phyloP scores from a whole-genome alignment of 2,888 invertebrate species.

The Blastobasis adustella region DNA sequence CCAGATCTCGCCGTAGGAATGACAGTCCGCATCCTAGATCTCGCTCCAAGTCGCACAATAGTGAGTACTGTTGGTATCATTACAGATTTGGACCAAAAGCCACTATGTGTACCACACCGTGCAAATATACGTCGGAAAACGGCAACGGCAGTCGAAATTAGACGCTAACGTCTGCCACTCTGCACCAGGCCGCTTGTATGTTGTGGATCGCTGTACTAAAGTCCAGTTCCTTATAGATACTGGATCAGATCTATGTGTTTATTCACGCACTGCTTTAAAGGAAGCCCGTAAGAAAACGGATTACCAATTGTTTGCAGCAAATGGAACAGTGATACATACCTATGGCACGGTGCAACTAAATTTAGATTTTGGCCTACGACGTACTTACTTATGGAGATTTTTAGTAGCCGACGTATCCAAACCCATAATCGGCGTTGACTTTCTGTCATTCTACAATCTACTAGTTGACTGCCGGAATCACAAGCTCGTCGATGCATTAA shows the following conservation, averaged over 20 bases:
- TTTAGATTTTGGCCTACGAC: constrained; percentile 1
- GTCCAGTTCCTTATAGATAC: neutral
- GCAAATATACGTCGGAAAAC: constrained; percentile 7
- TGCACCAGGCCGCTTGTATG: constrained; percentile 3
- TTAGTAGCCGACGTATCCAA: constrained; percentile 12
- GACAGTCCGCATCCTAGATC: neutral
- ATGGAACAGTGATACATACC: neutral
- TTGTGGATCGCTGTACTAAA: constrained; percentile 9
- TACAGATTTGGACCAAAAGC: neutral
- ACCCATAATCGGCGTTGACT: constrained; percentile 32
- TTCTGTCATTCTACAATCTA: constrained; percentile 23
- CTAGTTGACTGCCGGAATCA: constrained; percentile 23
- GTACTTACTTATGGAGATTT: constrained; percentile 22
- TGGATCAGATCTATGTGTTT: too few relatives aligned
- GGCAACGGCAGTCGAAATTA: constrained; percentile 12
- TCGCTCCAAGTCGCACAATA: neutral
- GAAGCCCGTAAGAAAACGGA: neutral
- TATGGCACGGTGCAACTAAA: neutral
- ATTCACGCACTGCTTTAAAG: too few relatives aligned
- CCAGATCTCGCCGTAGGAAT: neutral
- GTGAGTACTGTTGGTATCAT: neutral
- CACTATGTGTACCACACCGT: neutral
- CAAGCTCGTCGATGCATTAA: constrained; percentile 14
- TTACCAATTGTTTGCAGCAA: neutral
- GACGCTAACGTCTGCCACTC: constrained; percentile 13